Evolutionary conservation across 2,113 vertebrate genomes (phyloP).

Genomic region (Sinocyclocheilus maitianheensis): DNA sequence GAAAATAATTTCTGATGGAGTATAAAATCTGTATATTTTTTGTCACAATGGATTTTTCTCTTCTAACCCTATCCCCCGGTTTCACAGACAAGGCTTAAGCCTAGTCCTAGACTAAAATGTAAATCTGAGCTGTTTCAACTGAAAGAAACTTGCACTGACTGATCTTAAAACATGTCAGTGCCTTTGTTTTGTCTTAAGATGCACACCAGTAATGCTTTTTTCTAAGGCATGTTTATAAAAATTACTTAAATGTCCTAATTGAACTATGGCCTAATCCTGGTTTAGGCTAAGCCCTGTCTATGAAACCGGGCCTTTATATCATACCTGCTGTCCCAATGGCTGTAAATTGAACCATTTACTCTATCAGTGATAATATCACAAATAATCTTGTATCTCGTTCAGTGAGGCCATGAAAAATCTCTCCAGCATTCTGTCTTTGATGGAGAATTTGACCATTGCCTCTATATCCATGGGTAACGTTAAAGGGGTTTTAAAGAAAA

Average conservation of each 20-base stretch:
- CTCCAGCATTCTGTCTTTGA: fast-evolving
- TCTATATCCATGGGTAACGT: conserved; percentile 23
- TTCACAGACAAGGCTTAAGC: no score
- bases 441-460: conserved; percentile 39
- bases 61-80: background rate
- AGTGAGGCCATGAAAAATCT: conserved; percentile 50
- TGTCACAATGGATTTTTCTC: background rate
- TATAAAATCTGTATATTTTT: background rate
- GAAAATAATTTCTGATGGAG: background rate
- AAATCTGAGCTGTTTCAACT: no score
- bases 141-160: no score
- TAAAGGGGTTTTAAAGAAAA: conserved; percentile 57
- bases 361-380: background rate
- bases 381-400: background rate
- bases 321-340: background rate
- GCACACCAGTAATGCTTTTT: no score
- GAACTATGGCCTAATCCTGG: no score
- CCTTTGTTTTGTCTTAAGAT: no score
- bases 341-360: background rate
- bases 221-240: no score
- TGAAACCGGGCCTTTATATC: no score
- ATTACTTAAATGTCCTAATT: no score
- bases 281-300: no score
- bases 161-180: no score
- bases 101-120: no score